A percentile compares a stretch with the other conserved stretches of the same genome.
These are phyloP conservation scores for Tarsius wallacei DNA, from an alignment of 2,797 vertebrate species.

Conservation along the genomic window DNA sequence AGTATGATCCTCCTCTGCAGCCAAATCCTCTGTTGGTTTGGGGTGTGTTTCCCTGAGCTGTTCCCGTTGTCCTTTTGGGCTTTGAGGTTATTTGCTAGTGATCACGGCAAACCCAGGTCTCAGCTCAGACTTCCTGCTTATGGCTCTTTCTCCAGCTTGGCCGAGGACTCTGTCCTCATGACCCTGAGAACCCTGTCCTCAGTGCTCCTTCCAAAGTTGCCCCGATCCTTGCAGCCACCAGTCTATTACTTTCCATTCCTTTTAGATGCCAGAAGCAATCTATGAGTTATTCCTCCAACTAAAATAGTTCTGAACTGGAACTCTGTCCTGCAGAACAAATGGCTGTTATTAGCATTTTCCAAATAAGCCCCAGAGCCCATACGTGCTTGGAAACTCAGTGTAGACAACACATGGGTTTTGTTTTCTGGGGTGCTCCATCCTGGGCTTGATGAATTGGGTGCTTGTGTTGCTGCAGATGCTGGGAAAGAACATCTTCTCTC, in stretches of 20 bases:
- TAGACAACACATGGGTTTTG: background rate
- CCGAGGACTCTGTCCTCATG: background rate
- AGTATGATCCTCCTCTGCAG: background rate
- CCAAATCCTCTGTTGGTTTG: background rate
- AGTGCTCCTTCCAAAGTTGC: background rate
- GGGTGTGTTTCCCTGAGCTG: background rate
- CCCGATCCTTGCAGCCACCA: too few relatives aligned
- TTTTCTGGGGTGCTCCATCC: background rate
- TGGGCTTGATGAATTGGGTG: background rate
- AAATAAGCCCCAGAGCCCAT: background rate
- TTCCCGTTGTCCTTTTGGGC: background rate
- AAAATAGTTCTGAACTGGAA: slow-evolving; percentile 24
- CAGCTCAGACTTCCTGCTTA: background rate
- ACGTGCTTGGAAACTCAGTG: background rate
- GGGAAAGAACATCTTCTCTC: background rate
- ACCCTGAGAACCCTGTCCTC: background rate
- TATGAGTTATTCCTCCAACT: slow-evolving; percentile 5
- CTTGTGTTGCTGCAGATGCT: slow-evolving; percentile 27
- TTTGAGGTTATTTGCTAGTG: background rate
- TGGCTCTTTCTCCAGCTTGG: background rate
- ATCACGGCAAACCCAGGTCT: background rate
- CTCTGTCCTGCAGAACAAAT: background rate
- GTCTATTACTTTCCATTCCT: background rate
- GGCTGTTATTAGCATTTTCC: background rate
- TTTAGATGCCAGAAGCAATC: background rate